Percentiles rank a stretch among this genome's conserved stretches.
These are phyloP conservation scores for Mormyrops attenuatus DNA, from an alignment of 2,797 vertebrate species.

Conservation along the genomic window DNA sequence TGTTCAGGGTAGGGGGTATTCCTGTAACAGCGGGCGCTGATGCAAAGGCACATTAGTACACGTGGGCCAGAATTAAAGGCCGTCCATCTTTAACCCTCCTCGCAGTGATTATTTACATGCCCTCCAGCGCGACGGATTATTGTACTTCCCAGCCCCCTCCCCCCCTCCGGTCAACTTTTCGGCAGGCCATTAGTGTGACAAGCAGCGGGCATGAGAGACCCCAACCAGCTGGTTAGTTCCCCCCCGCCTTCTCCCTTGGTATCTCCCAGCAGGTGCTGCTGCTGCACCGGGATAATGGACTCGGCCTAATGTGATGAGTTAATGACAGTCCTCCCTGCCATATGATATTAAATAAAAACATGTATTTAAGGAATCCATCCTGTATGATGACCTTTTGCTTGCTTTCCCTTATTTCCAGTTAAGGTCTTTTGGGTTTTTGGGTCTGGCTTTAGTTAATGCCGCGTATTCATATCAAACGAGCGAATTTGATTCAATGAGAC, in stretches of 20 bases:
- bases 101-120: slow-evolving; percentile 41
- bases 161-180: slow-evolving; percentile 21
- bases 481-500: not conserved
- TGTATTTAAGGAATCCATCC: not conserved
- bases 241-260: slow-evolving; percentile 32
- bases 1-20: not conserved
- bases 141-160: slow-evolving; percentile 28
- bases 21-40: slow-evolving; percentile 49
- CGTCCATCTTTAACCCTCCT: slow-evolving; percentile 10
- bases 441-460: not conserved
- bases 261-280: slow-evolving; percentile 45
- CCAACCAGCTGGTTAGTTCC: slow-evolving; percentile 48
- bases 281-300: not conserved
- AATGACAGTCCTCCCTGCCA: slow-evolving; percentile 40
- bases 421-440: not conserved
- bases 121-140: slow-evolving; percentile 40
- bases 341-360: not conserved
- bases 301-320: slow-evolving; percentile 53
- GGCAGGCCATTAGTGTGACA: slow-evolving; percentile 50
- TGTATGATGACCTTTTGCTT: not conserved
- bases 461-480: not conserved
- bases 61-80: not conserved
- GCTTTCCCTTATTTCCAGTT: not conserved
- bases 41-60: slow-evolving; percentile 64
- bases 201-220: slow-evolving; percentile 50